Base-by-base conservation (phyloP, 2,113 vertebrate genomes). In the Leptosomus discolor region DNA sequence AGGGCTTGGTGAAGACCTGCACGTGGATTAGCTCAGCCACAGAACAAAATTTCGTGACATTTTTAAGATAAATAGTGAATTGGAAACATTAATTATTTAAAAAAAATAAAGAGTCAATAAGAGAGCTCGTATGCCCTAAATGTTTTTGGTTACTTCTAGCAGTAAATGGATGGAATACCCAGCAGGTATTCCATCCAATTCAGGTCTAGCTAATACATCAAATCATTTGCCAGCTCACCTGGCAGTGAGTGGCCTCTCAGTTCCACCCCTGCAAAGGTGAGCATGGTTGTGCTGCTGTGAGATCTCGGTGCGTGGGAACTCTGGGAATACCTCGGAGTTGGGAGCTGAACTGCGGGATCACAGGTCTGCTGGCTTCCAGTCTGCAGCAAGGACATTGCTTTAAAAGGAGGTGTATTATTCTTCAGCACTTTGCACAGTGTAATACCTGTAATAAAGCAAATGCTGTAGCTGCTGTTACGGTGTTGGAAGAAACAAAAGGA, bases 271-370 rank as follows among this genome's bases (percentile, higher is more conserved):
- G 1, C 15, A 5, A 23, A 45, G 41, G 36, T 41, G 46, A 80
- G 23, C 5, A 0, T 2, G 8, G 32, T 34, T 1, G 0, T 45
- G 20, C 36, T 83, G 36, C 46, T 46, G 15, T 18, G 39, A 61
- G 22, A 16, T 37, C 37, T 34, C 1, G 4, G 23, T 58, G 39
- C 2, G 2, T 29, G 15, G 9, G 2, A 36, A 16, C 11, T 14
- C 39, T 12, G 41, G 74, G 36, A 36, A 19, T 30, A 6, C 70
- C 34, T 24, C 45, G 56, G 53, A 36, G 24, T 5, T 77, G 76
- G 29, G 79, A 67, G 26, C 46, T 67, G 32, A 58, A 4, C 43
- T 61, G 60, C n/a, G 67, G 61, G 29, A 19, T 43, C 2, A 1
- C 46, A 18, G 24, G 24, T 41, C 68, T 77, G 30, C 39, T 86